These are phyloP conservation scores for Spinus pinus DNA, from an alignment of 2,797 vertebrate species.

Conservation along the genomic window DNA sequence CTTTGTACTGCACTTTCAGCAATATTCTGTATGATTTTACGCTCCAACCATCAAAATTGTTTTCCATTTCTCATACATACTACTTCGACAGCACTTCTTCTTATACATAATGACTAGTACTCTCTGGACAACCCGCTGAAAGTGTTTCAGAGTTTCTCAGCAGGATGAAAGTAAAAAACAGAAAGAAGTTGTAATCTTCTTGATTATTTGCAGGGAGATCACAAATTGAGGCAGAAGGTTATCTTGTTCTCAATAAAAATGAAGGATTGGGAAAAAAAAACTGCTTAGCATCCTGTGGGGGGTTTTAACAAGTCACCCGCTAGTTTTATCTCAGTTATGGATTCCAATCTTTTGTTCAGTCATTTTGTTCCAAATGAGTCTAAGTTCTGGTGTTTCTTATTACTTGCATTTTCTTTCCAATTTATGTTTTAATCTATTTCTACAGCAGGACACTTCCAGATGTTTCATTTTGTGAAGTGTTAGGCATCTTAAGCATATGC, in stretches of 20 bases:
- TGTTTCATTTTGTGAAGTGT: not conserved
- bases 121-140: not conserved
- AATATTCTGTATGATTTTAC: not conserved
- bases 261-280: not conserved
- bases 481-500: not conserved
- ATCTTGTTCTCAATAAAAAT: not conserved
- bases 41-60: not conserved
- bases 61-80: not conserved
- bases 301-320: not conserved
- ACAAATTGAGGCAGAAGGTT: not conserved
- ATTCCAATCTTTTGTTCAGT: not conserved
- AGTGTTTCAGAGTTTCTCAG: not conserved
- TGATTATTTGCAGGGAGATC: not conserved
- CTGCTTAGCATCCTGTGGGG: not conserved
- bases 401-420: constrained; percentile 5
- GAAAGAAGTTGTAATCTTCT: not conserved
- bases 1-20: not conserved
- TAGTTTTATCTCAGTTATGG: not conserved
- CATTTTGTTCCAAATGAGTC: not conserved
- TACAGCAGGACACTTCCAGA: not conserved
- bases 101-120: not conserved
- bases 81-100: not conserved
- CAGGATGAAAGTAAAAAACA: not conserved
- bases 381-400: not conserved
- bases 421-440: not conserved